Evolutionary conservation across 1,140 invertebrate genomes (phyloP), one percentile per base, ranked within the genome.

Genomic region (Brachionus paranguensis): DNA sequence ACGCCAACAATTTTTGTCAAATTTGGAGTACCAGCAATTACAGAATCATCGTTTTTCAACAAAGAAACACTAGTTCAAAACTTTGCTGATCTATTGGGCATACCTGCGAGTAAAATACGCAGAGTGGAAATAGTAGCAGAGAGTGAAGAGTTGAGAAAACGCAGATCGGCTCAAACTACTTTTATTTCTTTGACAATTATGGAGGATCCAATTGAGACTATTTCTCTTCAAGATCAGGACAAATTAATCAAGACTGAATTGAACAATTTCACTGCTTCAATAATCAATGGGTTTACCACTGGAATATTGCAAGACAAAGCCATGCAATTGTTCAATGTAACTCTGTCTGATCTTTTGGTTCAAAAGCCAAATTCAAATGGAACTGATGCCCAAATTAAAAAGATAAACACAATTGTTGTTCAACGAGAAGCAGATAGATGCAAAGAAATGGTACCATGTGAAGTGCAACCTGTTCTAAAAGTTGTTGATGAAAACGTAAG

Each of bases 281-380:
- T 81, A 17, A 64, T 81, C 12, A 81, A 81, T 37, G 33, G 64
- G 45, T 81, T 29, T 37, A 24, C 24, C 3, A 81, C 78, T 60
- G 78, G 78, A 20, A n/a, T n/a, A 47, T 27, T 81, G 53, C 11
- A 81, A 64, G 12, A 81, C 3, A 45, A 7, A 12, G 78, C 78
- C 6, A 17, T 64, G 12, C 11, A 64, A 29, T 4, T 64, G 2
- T 29, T 81, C 12, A 81, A 60, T 64, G 11, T 81, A 5, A 81
- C 78, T 37, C 53, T 68, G 1, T 12, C 50, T 33, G 33, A 27
- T 43, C 60, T 64, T 29, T 33, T 64, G 2, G 43, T 68, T n/a
- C 78, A 76, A 76, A 76, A 81, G 29, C 72, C 72, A 24, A 76
- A 76, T 37, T 76, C 72, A 29, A 76, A 81, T 81, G 78, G 41